Percentiles rank a stretch among this genome's conserved stretches.
Conservation (phyloP, 2,888 invertebrate genomes). For the Mantis religiosa region DNA sequence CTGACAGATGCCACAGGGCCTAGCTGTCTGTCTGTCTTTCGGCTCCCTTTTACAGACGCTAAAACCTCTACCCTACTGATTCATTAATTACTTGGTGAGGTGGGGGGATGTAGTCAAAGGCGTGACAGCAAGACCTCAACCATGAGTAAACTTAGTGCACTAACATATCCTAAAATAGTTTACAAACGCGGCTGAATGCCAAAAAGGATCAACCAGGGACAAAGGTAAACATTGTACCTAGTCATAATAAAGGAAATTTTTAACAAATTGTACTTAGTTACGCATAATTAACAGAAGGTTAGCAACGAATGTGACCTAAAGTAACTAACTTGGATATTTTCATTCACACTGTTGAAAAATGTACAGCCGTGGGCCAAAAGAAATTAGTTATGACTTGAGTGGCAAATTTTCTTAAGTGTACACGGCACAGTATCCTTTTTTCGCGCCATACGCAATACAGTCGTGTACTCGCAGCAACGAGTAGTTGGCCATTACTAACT, state of each 20-base stretch:
- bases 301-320: no score
- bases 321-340: no score
- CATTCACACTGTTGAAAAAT: no score
- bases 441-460: no score
- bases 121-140: not conserved
- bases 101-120: not conserved
- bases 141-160: not conserved
- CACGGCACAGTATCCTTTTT: no score
- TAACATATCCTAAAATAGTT: not conserved
- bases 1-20: not conserved
- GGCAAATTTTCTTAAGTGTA: no score
- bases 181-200: not conserved
- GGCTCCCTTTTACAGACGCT: not conserved
- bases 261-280: not conserved
- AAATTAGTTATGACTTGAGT: no score
- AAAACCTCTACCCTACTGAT: not conserved
- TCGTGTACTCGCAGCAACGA: no score
- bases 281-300: no score
- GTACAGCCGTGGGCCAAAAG: no score
- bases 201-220: no score
- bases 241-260: not conserved
- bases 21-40: not conserved
- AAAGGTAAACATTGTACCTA: not conserved
- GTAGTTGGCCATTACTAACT: no score
- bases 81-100: not conserved